Evolutionary conservation across 2,888 invertebrate genomes (phyloP).

Genomic region (Pharmacophagus antenor): DNA sequence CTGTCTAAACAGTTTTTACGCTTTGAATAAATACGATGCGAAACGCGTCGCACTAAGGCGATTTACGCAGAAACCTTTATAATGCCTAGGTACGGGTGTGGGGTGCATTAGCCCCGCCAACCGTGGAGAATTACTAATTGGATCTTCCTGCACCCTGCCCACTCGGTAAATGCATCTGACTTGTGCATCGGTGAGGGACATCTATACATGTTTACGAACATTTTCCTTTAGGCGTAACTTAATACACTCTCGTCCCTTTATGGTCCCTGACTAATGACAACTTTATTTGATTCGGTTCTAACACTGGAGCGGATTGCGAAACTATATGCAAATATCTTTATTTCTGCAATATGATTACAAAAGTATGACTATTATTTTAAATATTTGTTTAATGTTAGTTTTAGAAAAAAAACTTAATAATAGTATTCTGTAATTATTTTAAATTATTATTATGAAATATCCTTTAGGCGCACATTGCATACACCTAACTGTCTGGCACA

Average conservation of each 20-base stretch:
- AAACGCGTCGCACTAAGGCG: conserved; percentile 42
- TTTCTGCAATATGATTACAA: no score
- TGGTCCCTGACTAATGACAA: no score
- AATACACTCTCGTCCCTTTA: not conserved
- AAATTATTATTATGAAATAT: not conserved
- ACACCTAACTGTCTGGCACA: conserved; percentile 9
- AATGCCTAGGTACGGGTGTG: conserved; percentile 40
- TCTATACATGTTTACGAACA: not conserved
- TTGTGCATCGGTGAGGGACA: conserved; percentile 26
- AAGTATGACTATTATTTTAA: not conserved
- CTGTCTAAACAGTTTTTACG: conserved; percentile 39
- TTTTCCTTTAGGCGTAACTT: not conserved
- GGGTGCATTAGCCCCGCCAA: conserved; percentile 36
- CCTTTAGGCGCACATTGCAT: not conserved
- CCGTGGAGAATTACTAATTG: conserved; percentile 48
- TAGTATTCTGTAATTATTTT: no score
- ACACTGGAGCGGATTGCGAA: not conserved
- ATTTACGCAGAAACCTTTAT: conserved; percentile 47
- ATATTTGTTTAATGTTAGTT: not conserved
- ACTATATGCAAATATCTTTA: not conserved
- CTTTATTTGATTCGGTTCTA: no score
- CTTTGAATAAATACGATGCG: conserved; percentile 34
- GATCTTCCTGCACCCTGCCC: conserved; percentile 45
- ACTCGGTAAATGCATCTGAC: conserved; percentile 43
- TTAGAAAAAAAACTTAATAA: not conserved